These are phyloP conservation scores for Elmis aenea DNA, from an alignment of 2,888 invertebrate species.

Conservation along the genomic window DNA sequence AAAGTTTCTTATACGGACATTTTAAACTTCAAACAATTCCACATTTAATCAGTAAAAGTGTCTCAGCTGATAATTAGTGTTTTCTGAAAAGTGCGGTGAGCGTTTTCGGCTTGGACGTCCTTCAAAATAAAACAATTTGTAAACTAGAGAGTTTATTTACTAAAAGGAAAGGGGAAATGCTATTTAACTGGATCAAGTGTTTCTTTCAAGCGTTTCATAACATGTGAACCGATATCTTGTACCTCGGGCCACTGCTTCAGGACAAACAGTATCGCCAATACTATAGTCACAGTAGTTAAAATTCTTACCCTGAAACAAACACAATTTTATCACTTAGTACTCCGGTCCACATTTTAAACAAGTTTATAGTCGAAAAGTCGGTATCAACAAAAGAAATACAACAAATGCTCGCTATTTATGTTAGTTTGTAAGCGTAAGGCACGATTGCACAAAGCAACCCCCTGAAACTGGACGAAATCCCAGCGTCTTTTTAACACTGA, in stretches of 20 bases:
- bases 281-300: slow-evolving; percentile 75
- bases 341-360: neutral
- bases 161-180: slow-evolving; percentile 34
- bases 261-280: slow-evolving; percentile 76
- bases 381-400: too few relatives aligned
- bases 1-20: too few relatives aligned
- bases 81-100: too few relatives aligned
- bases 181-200: slow-evolving; percentile 58
- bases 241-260: slow-evolving; percentile 89
- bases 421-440: too few relatives aligned
- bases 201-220: slow-evolving; percentile 73
- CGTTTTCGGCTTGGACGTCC: too few relatives aligned
- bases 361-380: slow-evolving; percentile 14
- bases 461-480: too few relatives aligned
- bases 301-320: slow-evolving; percentile 71
- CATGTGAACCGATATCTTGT: slow-evolving; percentile 73
- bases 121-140: slow-evolving; percentile 19
- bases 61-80: too few relatives aligned
- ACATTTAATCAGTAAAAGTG: too few relatives aligned
- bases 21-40: too few relatives aligned
- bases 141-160: slow-evolving; percentile 28
- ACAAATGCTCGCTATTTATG: too few relatives aligned
- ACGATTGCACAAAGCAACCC: too few relatives aligned
- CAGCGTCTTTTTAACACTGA: too few relatives aligned
- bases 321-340: neutral